Conservation (phyloP, 2,888 invertebrate genomes). For the Athalia rosae region DNA sequence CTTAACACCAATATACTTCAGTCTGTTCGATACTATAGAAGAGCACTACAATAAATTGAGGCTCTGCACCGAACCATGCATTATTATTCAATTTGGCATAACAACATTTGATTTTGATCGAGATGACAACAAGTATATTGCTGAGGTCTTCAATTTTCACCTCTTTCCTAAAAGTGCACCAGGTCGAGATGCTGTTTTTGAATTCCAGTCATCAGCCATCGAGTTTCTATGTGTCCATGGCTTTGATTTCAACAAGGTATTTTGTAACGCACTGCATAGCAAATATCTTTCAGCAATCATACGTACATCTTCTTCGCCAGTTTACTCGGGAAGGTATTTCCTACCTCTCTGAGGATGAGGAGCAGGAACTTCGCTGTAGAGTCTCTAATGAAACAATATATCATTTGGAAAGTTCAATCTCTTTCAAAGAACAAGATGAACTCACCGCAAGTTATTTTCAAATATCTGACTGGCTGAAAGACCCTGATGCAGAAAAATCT, state of each 20-base stretch:
- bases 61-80: constrained; percentile 74
- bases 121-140: constrained; percentile 77
- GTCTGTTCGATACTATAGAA: constrained; percentile 77
- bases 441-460: constrained; percentile 68
- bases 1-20: constrained; percentile 60
- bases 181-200: constrained; percentile 77
- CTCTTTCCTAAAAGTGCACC: constrained; percentile 80
- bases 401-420: constrained; percentile 56
- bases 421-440: constrained; percentile 59
- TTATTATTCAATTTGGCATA: constrained; percentile 83
- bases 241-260: constrained; percentile 87
- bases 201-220: constrained; percentile 79
- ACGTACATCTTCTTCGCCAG: constrained; percentile 73
- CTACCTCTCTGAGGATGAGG: constrained; percentile 79
- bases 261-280: constrained; percentile 42
- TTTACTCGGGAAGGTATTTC: constrained; percentile 81
- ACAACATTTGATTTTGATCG: constrained; percentile 79
- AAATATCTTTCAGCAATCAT: constrained; percentile 20
- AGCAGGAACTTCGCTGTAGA: constrained; percentile 69
- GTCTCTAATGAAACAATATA: constrained; percentile 68
- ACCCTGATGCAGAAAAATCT: constrained; percentile 59
- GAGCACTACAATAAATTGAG: constrained; percentile 77
- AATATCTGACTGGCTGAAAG: constrained; percentile 69
- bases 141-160: constrained; percentile 81
- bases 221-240: constrained; percentile 79